phyloP scores from a whole-genome alignment of 2,888 invertebrate genomes.

The Seira sanloemensis region DNA sequence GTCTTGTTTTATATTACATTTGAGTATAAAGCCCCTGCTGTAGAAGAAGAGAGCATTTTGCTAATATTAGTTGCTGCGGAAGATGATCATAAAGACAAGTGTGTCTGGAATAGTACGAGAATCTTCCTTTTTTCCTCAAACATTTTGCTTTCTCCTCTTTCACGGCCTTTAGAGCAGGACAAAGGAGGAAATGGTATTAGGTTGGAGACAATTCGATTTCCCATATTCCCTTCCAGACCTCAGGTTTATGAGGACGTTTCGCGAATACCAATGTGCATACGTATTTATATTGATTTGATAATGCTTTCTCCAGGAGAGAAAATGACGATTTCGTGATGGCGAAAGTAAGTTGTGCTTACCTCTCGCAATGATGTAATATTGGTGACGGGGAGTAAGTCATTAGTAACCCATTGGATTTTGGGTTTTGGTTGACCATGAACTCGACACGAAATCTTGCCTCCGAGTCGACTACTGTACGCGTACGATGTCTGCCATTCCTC shows the following conservation, averaged over 20 bases:
- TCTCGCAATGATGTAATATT: slow-evolving; percentile 70
- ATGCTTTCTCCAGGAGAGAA: background rate
- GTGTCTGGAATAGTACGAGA: background rate
- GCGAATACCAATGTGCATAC: background rate
- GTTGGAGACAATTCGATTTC: slow-evolving; percentile 41
- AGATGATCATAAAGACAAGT: slow-evolving; percentile 22
- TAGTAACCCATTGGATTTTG: slow-evolving; percentile 71
- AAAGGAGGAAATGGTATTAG: slow-evolving; percentile 10
- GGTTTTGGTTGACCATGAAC: slow-evolving; percentile 71
- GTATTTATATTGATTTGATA: background rate
- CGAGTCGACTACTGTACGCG: slow-evolving; percentile 68
- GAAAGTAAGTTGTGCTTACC: slow-evolving; percentile 59
- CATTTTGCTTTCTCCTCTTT: background rate
- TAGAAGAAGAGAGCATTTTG: background rate
- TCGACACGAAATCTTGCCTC: slow-evolving; percentile 69
- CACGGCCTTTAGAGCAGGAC: background rate
- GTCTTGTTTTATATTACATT: slow-evolving; percentile 23
- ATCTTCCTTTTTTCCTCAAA: background rate
- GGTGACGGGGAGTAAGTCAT: slow-evolving; percentile 70
- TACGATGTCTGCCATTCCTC: slow-evolving; percentile 71
- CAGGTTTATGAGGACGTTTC: background rate
- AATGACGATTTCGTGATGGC: background rate
- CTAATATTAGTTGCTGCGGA: background rate
- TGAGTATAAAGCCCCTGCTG: background rate
- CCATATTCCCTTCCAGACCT: background rate